Percentiles rank a stretch among this genome's conserved stretches.
Evolutionary conservation across 64 coral and sea anemone genomes (phyloP).

Genomic region (Porites australiensis): DNA sequence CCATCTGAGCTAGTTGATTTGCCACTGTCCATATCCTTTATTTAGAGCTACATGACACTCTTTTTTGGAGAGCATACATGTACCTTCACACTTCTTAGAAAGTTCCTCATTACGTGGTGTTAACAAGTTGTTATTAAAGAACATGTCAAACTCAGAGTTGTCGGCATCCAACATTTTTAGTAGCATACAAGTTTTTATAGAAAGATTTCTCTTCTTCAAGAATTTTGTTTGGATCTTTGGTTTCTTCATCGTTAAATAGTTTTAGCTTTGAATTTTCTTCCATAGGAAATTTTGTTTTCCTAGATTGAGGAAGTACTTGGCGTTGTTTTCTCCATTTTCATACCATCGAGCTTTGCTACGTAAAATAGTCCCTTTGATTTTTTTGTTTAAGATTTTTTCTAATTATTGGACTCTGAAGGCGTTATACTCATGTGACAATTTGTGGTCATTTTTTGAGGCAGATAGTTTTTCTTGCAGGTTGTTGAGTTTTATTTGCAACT

Average conservation of each 20-base stretch:
- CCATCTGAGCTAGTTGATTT: too few species aligned
- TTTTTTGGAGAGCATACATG: background rate
- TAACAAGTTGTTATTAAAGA: background rate
- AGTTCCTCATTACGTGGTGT: background rate
- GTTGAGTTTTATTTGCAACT: background rate
- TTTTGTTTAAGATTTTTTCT: background rate
- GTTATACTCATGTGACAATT: background rate
- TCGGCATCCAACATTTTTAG: constrained; percentile 4
- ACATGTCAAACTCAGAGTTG: constrained; percentile 1
- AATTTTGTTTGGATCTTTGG: constrained; percentile 31
- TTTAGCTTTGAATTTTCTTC: constrained; percentile 39
- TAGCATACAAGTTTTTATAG: constrained; percentile 6
- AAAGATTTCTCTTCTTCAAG: constrained; percentile 5
- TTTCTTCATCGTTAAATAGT: constrained; percentile 31
- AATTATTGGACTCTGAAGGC: background rate
- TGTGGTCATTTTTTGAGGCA: too few species aligned
- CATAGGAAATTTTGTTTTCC: constrained; percentile 1
- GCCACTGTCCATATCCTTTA: too few species aligned
- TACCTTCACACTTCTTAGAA: background rate
- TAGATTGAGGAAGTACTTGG: constrained; percentile 25
- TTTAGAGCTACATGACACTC: too few species aligned
- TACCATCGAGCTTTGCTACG: constrained; percentile 33
- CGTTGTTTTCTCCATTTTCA: constrained; percentile 18
- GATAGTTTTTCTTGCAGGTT: constrained; percentile 4
- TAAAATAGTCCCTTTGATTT: constrained; percentile 20